Evolutionary conservation across 2,888 invertebrate species (phyloP).

Genomic region (Schizotus pectinicornis): DNA sequence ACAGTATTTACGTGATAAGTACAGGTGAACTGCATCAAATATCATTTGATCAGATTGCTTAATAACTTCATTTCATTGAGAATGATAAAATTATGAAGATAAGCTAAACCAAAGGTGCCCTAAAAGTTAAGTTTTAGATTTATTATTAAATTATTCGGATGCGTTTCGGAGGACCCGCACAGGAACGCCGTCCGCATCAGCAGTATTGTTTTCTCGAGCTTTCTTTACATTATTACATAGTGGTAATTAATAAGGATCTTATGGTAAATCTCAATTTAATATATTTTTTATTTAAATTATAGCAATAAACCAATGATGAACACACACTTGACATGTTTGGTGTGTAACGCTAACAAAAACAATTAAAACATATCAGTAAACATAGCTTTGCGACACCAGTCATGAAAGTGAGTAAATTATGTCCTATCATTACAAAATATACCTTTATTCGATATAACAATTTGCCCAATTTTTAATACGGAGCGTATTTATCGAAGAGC

Average conservation of each 20-base stretch:
- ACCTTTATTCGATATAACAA: conserved; percentile 19
- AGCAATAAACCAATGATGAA: conserved; percentile 56
- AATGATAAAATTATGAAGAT: conserved; percentile 54
- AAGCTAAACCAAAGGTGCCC: conserved; percentile 90
- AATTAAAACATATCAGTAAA: conserved; percentile 50
- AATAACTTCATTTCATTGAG: conserved; percentile 30
- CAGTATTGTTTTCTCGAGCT: conserved; percentile 49
- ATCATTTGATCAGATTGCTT: conserved; percentile 40
- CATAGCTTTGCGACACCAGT: conserved; percentile 43
- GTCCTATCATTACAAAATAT: conserved; percentile 23
- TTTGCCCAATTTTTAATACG: conserved; percentile 40
- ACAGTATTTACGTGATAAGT: conserved; percentile 54
- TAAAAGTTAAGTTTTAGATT: conserved; percentile 68
- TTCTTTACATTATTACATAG: conserved; percentile 47
- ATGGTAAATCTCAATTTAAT: conserved; percentile 37
- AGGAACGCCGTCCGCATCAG: conserved; percentile 23
- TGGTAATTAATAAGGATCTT: conserved; percentile 43
- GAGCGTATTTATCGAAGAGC: conserved; percentile 28
- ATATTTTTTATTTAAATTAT: conserved; percentile 47
- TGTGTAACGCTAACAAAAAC: conserved; percentile 38
- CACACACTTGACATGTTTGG: conserved; percentile 38
- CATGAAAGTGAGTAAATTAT: conserved; percentile 37
- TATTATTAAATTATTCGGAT: conserved; percentile 41
- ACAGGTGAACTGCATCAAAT: conserved; percentile 49
- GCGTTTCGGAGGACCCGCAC: conserved; percentile 12